Base-by-base conservation (phyloP, 2,113 vertebrate genomes). In the Vimba vimba region DNA sequence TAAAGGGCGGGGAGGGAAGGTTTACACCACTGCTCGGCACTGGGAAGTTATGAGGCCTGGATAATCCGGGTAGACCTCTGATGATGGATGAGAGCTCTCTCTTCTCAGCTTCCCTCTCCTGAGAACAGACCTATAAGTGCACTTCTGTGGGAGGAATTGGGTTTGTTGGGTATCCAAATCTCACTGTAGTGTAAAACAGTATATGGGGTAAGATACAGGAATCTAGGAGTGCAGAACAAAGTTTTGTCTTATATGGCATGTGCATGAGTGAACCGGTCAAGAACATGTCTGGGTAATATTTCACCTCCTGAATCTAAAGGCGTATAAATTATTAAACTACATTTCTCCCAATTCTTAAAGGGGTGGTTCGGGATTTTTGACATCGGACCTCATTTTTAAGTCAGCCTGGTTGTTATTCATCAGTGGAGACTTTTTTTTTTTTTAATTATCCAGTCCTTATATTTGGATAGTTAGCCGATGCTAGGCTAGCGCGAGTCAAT, bases 71-170 rank as follows among this genome's bases (percentile, higher is more conserved):
- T 21, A 68, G 83, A 87, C 69, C 68, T 85, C 86, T 81, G 84
- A 88, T 86, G 88, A 90, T 85, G 80, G 78, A 87, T 89, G 50
- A 75, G 81, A 45, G 25, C 30, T 83, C 74, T 86, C 62, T 73
- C 45, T 82, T 77, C 60, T 87, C 85, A 81, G 86, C 79, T 73
- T 75, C 82, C 60, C 13, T 33, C 45, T 75, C 19, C 77, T 15
- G 64, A 73, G 71, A 86, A 83, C 79, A 60, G 92, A 93, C 92
- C 93, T 92, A 83, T 87, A 86, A 90, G 87, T 93, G 93, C 91
- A 88, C 91, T 92, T 89, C 64, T 66, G 36, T 69, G 62, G 64
- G 43, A 82, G 27, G 62, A 30, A 50, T 33, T 11, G 80, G 19
- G 25, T 62, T 69, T 52, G 30, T 52, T 52, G 73, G 64, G 36